Base-by-base conservation (phyloP, 2,888 invertebrate species). In the Tubiluchus corallicola region DNA sequence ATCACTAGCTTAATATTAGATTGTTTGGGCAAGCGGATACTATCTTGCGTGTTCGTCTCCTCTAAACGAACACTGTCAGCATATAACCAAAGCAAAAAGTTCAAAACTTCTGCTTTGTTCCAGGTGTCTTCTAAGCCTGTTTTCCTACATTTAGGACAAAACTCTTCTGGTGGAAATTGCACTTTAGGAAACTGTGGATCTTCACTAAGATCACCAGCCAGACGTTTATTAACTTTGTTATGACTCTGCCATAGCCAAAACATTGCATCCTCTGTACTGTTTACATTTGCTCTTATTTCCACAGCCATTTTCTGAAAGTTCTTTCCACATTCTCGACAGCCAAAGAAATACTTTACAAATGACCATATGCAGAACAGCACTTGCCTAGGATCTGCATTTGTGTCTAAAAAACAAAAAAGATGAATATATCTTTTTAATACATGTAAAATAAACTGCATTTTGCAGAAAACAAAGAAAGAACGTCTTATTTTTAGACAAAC, bases 341-440 rank as follows among this genome's bases (percentile, higher is more conserved):
- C 85, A 64, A 98, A 92, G 69, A 87, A 98, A 62, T 84, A 62
- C 56, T 79, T 79, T 17, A 96, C 74, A 61, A 88, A 98, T 1
- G 78, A 82, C 57, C 80, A 74, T 72, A 96, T 82, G 1, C 81
- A 79, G 52, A 72, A 71, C 3, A 96, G 64, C 2, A 88, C 77
- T 58, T 76, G 75, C 2, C 74, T 68, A 0, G 79, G 75, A 57
- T 53, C 40, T 9, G n/a, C 29, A 13, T 20, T 18, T 13, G 39
- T 17, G 13, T 38, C 20, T 39, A 4, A 15, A 43, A 43, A 44
- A 41, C n/a, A n/a, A n/a, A n/a, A n/a, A n/a, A n/a, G n/a, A n/a
- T n/a, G n/a, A n/a, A n/a, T n/a, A n/a, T n/a, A n/a, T n/a, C n/a
- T n/a, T n/a, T n/a, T n/a, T n/a, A n/a, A n/a, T n/a, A n/a, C n/a